Percentiles rank a stretch among this genome's conserved stretches.
Conservation (phyloP, 30 jellyfish, hydroid and myxozoan genomes). For the Nemopilema nomurai region DNA sequence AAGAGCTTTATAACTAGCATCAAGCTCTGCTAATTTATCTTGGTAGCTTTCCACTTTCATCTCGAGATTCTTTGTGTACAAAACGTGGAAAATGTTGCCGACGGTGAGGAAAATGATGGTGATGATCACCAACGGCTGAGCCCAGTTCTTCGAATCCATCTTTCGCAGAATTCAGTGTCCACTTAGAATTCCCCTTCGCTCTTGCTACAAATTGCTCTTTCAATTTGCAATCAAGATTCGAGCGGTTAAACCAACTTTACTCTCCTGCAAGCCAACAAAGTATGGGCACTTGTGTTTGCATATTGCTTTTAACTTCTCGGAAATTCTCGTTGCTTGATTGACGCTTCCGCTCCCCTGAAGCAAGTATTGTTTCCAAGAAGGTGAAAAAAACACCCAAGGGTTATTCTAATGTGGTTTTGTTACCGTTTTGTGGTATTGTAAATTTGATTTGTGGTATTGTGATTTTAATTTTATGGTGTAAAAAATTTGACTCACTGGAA, state of each 20-base stretch:
- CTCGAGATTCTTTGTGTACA: background rate
- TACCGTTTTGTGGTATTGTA: no score
- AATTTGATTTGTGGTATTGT: no score
- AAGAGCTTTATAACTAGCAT: background rate
- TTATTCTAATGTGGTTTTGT: no score
- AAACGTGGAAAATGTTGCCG: background rate
- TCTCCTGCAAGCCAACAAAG: background rate
- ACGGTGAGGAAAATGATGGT: background rate
- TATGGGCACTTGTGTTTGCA: background rate
- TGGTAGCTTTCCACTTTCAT: background rate
- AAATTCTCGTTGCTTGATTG: background rate
- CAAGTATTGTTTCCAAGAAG: no score
- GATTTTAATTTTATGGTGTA: no score
- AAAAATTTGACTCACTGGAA: no score
- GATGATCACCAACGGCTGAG: background rate
- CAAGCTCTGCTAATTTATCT: background rate
- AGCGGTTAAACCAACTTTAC: constrained; percentile 9
- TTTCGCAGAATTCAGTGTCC: constrained; percentile 13
- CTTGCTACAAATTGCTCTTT: constrained; percentile 45
- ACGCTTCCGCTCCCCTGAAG: no score
- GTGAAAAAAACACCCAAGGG: no score
- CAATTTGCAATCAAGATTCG: constrained; percentile 54
- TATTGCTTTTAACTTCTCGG: background rate
- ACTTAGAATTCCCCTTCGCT: constrained; percentile 51
- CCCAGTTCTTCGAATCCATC: constrained; percentile 2